A percentile compares a stretch with the other conserved stretches of the same genome.
Evolutionary conservation across 2,797 vertebrate species (phyloP).

Genomic region (Cryptoblepharus egeriae): DNA sequence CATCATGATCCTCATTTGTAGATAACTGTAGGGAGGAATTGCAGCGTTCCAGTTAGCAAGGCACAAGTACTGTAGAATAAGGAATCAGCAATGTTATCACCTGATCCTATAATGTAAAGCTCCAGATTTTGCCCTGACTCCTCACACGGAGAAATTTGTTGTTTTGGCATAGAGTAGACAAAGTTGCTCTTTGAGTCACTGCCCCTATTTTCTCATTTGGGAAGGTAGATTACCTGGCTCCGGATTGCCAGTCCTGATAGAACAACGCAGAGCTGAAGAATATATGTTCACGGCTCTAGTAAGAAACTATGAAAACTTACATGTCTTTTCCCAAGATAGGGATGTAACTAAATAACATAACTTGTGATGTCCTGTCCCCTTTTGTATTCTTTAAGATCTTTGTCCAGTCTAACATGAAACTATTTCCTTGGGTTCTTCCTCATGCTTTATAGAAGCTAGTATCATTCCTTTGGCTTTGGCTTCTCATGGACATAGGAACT

Average conservation of each 20-base stretch:
- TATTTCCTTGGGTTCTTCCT: too few species aligned
- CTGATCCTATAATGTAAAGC: not conserved
- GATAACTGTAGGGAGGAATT: not conserved
- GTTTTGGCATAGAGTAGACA: not conserved
- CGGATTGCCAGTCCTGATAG: not conserved
- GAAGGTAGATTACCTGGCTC: not conserved
- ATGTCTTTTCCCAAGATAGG: not conserved
- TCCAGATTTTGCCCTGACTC: not conserved
- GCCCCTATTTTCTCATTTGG: too few species aligned
- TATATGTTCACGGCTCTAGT: not conserved
- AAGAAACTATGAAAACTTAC: not conserved
- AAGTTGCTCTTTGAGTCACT: not conserved
- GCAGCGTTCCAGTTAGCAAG: not conserved
- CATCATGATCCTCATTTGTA: not conserved
- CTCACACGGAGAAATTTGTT: not conserved
- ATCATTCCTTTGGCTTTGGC: not conserved
- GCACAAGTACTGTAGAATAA: not conserved
- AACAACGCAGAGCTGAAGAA: not conserved
- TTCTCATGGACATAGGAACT: not conserved
- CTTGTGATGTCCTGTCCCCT: not conserved
- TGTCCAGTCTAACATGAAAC: not conserved
- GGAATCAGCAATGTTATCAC: too few species aligned
- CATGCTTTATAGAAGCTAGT: not conserved
- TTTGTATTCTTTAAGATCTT: not conserved
- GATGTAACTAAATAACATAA: too few species aligned